A percentile compares a stretch with the other conserved stretches of the same genome.
Conservation (phyloP, 2,797 vertebrate genomes). For the Helostoma temminkii region DNA sequence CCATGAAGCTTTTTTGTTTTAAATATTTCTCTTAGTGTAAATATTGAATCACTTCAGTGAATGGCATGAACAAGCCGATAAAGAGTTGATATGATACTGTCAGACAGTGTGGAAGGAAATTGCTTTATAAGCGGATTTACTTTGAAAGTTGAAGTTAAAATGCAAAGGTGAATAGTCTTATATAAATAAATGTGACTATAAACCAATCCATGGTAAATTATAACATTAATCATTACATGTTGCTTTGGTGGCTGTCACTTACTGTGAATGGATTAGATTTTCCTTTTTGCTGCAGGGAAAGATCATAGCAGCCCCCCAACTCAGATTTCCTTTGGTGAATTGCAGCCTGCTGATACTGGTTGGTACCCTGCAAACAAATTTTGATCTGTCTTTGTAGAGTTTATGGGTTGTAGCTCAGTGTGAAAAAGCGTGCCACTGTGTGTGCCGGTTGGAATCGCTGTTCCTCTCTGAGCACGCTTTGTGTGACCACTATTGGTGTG, state of each 20-base stretch:
- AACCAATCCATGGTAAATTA: conserved; percentile 9
- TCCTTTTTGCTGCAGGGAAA: conserved; percentile 6
- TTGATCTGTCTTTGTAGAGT: conserved; percentile 51
- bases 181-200: conserved; percentile 21
- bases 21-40: conserved; percentile 12
- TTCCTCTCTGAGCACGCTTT: conserved; percentile 28
- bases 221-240: conserved; percentile 48
- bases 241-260: conserved; percentile 36
- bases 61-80: conserved; percentile 7
- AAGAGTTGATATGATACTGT: conserved; percentile 21
- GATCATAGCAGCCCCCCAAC: conserved; percentile 54
- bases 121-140: conserved; percentile 28
- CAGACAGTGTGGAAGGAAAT: conserved; percentile 19
- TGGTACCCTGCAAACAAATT: conserved; percentile 46
- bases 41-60: neutral
- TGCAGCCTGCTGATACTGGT: conserved; percentile 50
- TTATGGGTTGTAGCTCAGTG: conserved; percentile 25
- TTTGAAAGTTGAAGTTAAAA: conserved; percentile 20
- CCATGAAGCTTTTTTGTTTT: neutral
- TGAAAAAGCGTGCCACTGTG: conserved; percentile 44
- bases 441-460: conserved; percentile 33
- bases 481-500: conserved; percentile 43
- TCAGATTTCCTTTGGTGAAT: conserved; percentile 41
- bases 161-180: conserved; percentile 23
- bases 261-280: conserved; percentile 52